phyloP scores from a whole-genome alignment of 2,113 vertebrate genomes.

The Pan troglodytes region NHGRI_mPanTro3-v2.1_pri NC_072401.2:83543001-83543500 shows the following conservation, averaged over 20 bases:
- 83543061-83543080: neutral
- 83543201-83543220: neutral
- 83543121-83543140: neutral
- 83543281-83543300: neutral
- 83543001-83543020: neutral
- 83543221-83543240: neutral
- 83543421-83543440: neutral
- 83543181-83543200: neutral
- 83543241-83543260: neutral
- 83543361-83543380: no score
- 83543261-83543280: neutral
- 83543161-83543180: neutral
- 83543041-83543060: neutral
- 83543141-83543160: neutral
- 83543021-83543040: neutral
- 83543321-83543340: neutral
- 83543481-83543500: neutral
- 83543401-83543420: neutral
- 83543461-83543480: neutral
- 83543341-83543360: fast-evolving
- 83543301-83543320: neutral
- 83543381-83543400: neutral
- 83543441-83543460: neutral
- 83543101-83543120: neutral
- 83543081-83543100: neutral